A percentile compares a stretch with the other conserved stretches of the same genome.
These are phyloP conservation scores for Nannoperca obscura DNA, from an alignment of 2,797 vertebrate species.

Conservation along the genomic window DNA sequence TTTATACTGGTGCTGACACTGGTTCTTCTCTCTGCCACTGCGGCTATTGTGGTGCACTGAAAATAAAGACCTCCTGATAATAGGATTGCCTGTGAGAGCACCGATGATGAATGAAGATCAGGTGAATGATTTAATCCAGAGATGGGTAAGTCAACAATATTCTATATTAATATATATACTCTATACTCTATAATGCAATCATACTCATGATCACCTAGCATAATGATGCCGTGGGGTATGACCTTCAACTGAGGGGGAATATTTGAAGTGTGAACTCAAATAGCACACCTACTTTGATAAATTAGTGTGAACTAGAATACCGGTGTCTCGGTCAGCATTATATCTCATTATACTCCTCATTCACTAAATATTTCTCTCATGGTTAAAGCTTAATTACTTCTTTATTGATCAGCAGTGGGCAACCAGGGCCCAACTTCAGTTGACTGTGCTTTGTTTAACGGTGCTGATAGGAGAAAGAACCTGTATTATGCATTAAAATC, in stretches of 20 bases:
- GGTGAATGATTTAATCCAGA: conserved; percentile 88
- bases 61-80: conserved; percentile 47
- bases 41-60: conserved; percentile 19
- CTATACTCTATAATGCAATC: not conserved
- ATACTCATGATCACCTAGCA: not conserved
- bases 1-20: conserved; percentile 26
- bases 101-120: conserved; percentile 87
- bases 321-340: not conserved
- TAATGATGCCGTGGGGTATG: not conserved
- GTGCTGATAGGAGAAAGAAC: too few species aligned
- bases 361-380: not conserved
- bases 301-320: not conserved
- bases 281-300: conserved; percentile 1
- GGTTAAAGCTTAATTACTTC: not conserved
- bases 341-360: not conserved
- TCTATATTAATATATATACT: not conserved
- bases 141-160: conserved; percentile 90
- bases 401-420: too few species aligned
- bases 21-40: conserved; percentile 24
- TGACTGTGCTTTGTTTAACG: too few species aligned
- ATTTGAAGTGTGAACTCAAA: not conserved
- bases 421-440: too few species aligned
- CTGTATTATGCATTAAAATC: too few species aligned
- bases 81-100: conserved; percentile 55
- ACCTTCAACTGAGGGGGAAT: not conserved